phyloP scores from a whole-genome alignment of 2,888 invertebrate genomes.

The Sicus ferrugineus region DNA sequence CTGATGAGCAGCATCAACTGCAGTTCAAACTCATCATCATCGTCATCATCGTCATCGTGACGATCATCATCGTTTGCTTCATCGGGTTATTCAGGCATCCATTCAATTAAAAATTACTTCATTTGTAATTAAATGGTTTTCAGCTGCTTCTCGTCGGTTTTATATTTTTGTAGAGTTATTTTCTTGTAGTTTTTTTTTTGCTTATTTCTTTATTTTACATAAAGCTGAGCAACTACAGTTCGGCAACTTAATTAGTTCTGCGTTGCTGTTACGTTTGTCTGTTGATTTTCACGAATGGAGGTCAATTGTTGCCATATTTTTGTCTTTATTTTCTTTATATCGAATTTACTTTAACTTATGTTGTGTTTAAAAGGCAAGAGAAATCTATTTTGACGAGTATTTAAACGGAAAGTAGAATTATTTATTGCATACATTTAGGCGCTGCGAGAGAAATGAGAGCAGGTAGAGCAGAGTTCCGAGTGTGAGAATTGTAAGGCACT shows the following conservation, averaged over 20 bases:
- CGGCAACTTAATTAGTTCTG: too few relatives aligned
- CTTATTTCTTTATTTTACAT: background rate
- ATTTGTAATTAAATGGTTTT: conserved; percentile 60
- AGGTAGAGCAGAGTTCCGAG: too few relatives aligned
- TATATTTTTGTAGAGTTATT: background rate
- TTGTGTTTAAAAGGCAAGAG: too few relatives aligned
- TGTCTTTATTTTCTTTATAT: too few relatives aligned
- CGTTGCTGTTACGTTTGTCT: too few relatives aligned
- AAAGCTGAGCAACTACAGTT: too few relatives aligned
- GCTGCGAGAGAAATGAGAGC: background rate
- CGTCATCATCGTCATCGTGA: background rate
- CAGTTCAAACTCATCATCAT: conserved; percentile 59
- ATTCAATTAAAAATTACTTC: conserved; percentile 61
- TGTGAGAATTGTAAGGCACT: too few relatives aligned
- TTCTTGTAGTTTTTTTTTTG: background rate
- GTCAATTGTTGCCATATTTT: too few relatives aligned
- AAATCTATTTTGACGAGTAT: too few relatives aligned
- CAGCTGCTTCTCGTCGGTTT: conserved; percentile 1
- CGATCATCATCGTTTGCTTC: background rate
- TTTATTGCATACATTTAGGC: conserved; percentile 6
- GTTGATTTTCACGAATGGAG: too few relatives aligned
- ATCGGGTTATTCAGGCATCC: background rate
- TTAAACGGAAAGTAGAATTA: background rate
- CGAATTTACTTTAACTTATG: too few relatives aligned
- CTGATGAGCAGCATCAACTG: conserved; percentile 54